Evolutionary conservation across 2,888 invertebrate genomes (phyloP), one percentile per base, ranked within the genome.

Genomic region (Helobdella robusta): DNA sequence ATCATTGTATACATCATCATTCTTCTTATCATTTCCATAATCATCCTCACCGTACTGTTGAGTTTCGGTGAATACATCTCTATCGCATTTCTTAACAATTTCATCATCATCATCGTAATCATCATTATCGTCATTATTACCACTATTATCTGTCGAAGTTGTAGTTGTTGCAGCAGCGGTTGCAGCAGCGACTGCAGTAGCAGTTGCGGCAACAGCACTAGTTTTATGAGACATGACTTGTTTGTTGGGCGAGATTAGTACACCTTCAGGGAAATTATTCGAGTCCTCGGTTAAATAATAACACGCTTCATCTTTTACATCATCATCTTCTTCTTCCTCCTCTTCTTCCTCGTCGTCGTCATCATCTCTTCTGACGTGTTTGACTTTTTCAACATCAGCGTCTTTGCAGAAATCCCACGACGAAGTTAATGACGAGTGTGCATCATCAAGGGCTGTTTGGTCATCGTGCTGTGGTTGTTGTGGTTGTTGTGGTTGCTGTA

Each of bases 1-100:
- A 58, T 18, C 50, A 50, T 50, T 25, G 25, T 18, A n/a, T 50
- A 23, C 50, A 18, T 58, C 58, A 58, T 58, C 58, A 58, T 48
- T 25, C 25, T 40, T 20, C 34, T 30, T 20, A 30, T 52, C 50
- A 48, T 63, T 52, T 23, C 34, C 63, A 34, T 52, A 32, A 25
- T 30, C 44, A 28, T 52, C 63, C 6, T 30, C 54, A 5, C 52
- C 63, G 25, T 63, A 50, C 20, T 44, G 11, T 25, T 63, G 36
- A n/a, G 35, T 32, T 23, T 56, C 56, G 25, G 30, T 28, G 50
- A 34, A n/a, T 86, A 35, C 59, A 6, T 59, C 36, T 2, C 23
- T 28, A 59, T 32, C 36, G 34, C 32, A 28, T 25, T 11, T n/a
- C 15, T 30, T 56, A 28, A 30, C 28, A 30, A 30, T 32, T 25